Evolutionary conservation across 2,113 vertebrate genomes (phyloP).

Genomic region (Embiotoca jacksoni): DNA sequence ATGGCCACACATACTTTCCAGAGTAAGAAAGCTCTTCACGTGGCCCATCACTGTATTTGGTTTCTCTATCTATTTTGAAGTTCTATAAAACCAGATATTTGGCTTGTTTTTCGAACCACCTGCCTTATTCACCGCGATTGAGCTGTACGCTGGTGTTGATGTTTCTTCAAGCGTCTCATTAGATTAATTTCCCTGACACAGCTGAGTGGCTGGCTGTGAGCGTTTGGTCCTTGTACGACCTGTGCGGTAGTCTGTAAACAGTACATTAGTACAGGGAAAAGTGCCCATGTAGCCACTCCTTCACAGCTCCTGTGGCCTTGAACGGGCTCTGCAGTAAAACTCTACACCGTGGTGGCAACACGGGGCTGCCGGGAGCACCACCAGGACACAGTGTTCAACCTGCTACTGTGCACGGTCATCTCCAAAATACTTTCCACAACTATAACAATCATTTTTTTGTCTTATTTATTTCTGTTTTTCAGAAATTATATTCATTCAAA

Average conservation of each 20-base stretch:
- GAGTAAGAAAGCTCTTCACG: not conserved
- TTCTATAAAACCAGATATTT: conserved; percentile 21
- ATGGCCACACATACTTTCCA: not conserved
- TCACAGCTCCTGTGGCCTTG: conserved; percentile 36
- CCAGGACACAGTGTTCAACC: conserved; percentile 15
- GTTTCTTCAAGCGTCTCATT: conserved; percentile 49
- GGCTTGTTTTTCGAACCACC: conserved; percentile 1
- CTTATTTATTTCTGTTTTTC: not conserved
- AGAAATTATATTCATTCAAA: not conserved
- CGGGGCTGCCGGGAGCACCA: conserved; percentile 20
- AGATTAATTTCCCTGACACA: conserved; percentile 57
- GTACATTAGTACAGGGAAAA: conserved; percentile 54
- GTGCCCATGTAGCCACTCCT: conserved; percentile 38
- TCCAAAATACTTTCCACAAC: not conserved
- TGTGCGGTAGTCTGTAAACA: conserved; percentile 48
- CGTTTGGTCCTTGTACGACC: conserved; percentile 33
- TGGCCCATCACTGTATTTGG: not conserved
- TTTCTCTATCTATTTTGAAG: conserved; percentile 1
- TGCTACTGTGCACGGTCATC: not conserved
- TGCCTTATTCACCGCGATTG: conserved; percentile 13
- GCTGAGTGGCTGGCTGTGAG: conserved; percentile 53
- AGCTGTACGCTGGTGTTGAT: conserved; percentile 33
- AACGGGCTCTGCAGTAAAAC: conserved; percentile 37
- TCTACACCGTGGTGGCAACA: conserved; percentile 14
- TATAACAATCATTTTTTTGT: not conserved